Percentiles rank a stretch among this genome's conserved stretches.
These are phyloP conservation scores for Apotomis betuletana DNA, from an alignment of 2,888 invertebrate genomes.

Conservation along the genomic window DNA sequence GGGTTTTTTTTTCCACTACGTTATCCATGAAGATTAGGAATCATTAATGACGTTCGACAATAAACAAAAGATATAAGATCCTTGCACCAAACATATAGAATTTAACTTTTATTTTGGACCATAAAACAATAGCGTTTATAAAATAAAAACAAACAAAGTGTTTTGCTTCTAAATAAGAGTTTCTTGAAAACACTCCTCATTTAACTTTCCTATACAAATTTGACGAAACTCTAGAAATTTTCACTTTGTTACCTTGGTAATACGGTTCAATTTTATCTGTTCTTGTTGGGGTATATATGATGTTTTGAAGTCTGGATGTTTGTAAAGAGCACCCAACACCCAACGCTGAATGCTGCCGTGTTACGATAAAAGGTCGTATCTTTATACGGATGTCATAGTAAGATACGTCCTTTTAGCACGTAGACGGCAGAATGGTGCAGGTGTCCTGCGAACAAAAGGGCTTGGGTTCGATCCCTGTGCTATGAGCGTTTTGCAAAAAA, in stretches of 20 bases:
- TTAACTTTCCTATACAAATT: constrained; percentile 65
- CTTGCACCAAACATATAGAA: not conserved
- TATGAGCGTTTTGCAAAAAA: constrained; percentile 67
- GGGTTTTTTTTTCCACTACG: no score
- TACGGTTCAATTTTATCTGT: constrained; percentile 44
- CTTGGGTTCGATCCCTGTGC: constrained; percentile 69
- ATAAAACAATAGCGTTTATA: constrained; percentile 12
- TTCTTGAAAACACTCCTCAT: constrained; percentile 54
- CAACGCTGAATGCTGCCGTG: no score
- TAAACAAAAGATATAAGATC: not conserved
- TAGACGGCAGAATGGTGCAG: constrained; percentile 76
- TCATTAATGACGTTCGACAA: not conserved
- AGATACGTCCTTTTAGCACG: no score
- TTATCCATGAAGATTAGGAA: no score
- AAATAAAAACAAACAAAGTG: constrained; percentile 42
- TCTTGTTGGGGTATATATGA: constrained; percentile 41
- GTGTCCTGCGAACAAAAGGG: constrained; percentile 77
- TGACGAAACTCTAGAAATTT: constrained; percentile 53
- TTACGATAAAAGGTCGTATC: no score
- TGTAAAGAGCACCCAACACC: constrained; percentile 76
- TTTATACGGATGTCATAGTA: no score
- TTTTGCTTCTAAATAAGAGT: constrained; percentile 55
- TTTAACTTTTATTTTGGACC: not conserved
- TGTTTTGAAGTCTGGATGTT: constrained; percentile 60
- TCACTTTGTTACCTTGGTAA: rapidly evolving